Conservation (phyloP, 2,888 invertebrate genomes). For the Eudemis profundana region DNA sequence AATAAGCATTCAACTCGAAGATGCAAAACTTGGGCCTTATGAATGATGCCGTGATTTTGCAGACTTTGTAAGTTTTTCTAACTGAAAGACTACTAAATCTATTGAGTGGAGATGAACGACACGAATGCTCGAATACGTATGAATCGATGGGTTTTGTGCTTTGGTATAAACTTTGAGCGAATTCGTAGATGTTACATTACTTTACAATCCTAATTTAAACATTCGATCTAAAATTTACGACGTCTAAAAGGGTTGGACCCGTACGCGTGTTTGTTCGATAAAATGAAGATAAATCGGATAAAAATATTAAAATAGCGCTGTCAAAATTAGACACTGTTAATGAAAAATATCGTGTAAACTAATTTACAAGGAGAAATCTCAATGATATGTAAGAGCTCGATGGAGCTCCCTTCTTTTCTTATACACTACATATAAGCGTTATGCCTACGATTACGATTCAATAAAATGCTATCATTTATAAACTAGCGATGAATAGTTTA, state of each 20-base stretch:
- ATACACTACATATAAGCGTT: constrained; percentile 81
- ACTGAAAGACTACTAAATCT: constrained; percentile 84
- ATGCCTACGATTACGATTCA: constrained; percentile 73
- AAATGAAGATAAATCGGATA: constrained; percentile 68
- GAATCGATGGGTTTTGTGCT: constrained; percentile 85
- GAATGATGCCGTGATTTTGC: constrained; percentile 56
- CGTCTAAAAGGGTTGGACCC: constrained; percentile 84
- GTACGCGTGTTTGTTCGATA: constrained; percentile 79
- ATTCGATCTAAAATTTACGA: constrained; percentile 81
- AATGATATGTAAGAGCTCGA: constrained; percentile 84
- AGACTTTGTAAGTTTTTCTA: constrained; percentile 82
- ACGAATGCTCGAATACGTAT: constrained; percentile 77
- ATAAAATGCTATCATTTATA: constrained; percentile 70
- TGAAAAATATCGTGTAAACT: constrained; percentile 67
- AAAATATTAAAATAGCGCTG: constrained; percentile 70
- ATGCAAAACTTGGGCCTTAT: constrained; percentile 34
- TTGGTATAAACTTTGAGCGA: constrained; percentile 85
- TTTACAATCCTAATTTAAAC: constrained; percentile 81
- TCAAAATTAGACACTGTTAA: constrained; percentile 69
- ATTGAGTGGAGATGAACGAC: constrained; percentile 72
- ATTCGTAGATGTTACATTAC: constrained; percentile 77
- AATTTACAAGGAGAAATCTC: constrained; percentile 83
- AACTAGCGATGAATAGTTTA: constrained; percentile 68
- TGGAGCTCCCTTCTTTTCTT: constrained; percentile 78
- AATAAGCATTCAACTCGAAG: constrained; percentile 17